Evolutionary conservation across 2,888 invertebrate genomes (phyloP), one percentile per base, ranked within the genome.

Genomic region (Pyrocoelia pectoralis): DNA sequence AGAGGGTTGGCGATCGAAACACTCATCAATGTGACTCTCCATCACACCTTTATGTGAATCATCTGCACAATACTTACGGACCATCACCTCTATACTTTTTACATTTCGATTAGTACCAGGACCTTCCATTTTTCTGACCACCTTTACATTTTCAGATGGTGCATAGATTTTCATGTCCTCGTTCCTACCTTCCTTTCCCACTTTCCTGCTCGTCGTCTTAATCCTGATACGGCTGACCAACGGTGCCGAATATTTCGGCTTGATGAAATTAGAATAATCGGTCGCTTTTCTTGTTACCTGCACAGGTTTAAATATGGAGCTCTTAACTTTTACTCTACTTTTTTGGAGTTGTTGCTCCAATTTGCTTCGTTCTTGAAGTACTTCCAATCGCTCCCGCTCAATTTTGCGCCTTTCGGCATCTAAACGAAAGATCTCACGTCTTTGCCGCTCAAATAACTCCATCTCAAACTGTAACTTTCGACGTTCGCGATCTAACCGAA

Each of bases 401-500:
- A 65, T 56, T 43, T 53, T 55, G 33, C 61, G 57, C 12, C 56
- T 51, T 38, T 62, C 53, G 8, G 17, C 28, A n/a, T 62, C 57
- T 5, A 65, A 33, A 13, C 57, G 60, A 4, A 14, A 19, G 2
- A 60, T 9, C 15, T 60, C 65, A 1, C 59, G 51, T 28, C 59
- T 33, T 52, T 66, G 60, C 15, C 43, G 56, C 17, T 60, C 66
- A 28, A 66, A 56, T n/a, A 63, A 12, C n/a, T 60, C 60, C 17
- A 57, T 54, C 17, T 62, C 65, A 14, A 67, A 51, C 41, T 53
- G 51, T 51, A 61, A 49, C 59, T 64, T 61, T 43, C 53, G 48
- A 19, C 66, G 61, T 19, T 68, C 68, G 9, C 63, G 58, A 9
- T 67, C 64, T n/a, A 64, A 19, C 13, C 56, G 61, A 12, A 56